Evolutionary conservation across 2,113 vertebrate species (phyloP), one percentile per base, ranked within the genome.

Genomic region (Oceanodroma tethys): DNA sequence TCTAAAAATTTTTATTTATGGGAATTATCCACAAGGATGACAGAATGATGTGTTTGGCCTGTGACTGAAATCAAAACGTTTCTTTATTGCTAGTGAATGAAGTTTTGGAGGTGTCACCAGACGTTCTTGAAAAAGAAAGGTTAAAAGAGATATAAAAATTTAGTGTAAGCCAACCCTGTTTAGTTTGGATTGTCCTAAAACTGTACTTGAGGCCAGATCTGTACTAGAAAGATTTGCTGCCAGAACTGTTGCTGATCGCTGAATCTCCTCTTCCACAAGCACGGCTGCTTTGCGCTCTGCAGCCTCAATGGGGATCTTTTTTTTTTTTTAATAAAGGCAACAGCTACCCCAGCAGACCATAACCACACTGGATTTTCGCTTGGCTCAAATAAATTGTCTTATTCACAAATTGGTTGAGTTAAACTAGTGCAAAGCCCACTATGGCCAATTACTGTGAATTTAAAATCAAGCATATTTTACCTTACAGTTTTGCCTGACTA

Each of bases 1-100:
- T n/a, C 36, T 29, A 5, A 21, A 22, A 16, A 16, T 70, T 78
- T 36, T 58, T 53, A 50, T 42, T 70, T 63, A 47, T 9, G 12
- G n/a, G 38, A 45, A 88, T 52, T 90, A 62, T 23, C 59, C 50
- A n/a, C 25, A 70, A 25, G 48, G 34, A 81, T 48, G 22, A 72
- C 19, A 76, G 25, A 67, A 32, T 10, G 3, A 76, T 9, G 26
- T 15, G 11, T 38, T 83, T 45, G 17, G 55, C 11, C n/a, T 59
- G 19, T 17, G 42, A 72, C 0, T 30, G 16, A 58, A 88, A 92
- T 11, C 30, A 52, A 42, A 23, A 72, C 0, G 0, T 59, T 82
- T 55, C 11, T 55, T 82, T 76, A 65, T 29, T 52, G 34, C 16
- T 56, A 60, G 47, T 6, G 3, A 13, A 23, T 16, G 6, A 79